phyloP scores from a whole-genome alignment of 2,113 vertebrate genomes.

The Amphiprion percula region DNA sequence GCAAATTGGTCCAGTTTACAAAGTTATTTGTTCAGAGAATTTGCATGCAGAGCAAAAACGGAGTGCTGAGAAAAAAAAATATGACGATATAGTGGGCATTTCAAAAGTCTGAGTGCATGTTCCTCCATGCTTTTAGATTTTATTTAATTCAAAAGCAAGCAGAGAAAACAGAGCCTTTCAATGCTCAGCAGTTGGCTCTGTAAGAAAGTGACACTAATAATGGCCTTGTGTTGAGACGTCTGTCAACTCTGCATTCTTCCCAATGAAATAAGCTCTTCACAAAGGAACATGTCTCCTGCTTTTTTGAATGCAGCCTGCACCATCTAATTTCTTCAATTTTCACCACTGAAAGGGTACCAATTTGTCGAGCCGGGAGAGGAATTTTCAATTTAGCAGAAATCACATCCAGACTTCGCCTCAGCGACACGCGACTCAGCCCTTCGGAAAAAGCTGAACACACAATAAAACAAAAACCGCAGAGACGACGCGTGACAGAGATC shows the following conservation, averaged over 20 bases:
- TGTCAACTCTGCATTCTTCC: conserved; percentile 50
- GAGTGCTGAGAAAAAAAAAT: not conserved
- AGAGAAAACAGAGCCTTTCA: conserved; percentile 51
- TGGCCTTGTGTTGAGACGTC: conserved; percentile 47
- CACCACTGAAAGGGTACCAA: conserved; percentile 55
- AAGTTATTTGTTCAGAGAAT: conserved; percentile 25
- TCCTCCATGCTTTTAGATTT: conserved; percentile 43
- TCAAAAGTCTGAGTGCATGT: not conserved
- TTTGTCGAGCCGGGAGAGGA: conserved; percentile 50
- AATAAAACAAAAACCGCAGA: not conserved
- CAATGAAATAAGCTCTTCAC: conserved; percentile 56
- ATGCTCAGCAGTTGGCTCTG: conserved; percentile 23
- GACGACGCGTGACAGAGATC: no score
- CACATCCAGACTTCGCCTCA: conserved; percentile 5
- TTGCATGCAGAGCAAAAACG: not conserved
- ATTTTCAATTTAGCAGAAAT: conserved; percentile 63
- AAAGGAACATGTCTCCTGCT: conserved; percentile 50
- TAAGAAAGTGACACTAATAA: conserved; percentile 72
- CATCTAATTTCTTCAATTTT: conserved; percentile 70
- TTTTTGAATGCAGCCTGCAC: conserved; percentile 49
- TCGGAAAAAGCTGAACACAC: not conserved
- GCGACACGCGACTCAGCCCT: not conserved
- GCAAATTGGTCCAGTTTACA: conserved; percentile 48
- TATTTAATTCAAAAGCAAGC: conserved; percentile 52
- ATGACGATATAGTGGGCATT: not conserved